Evolutionary conservation across 2,888 invertebrate genomes (phyloP).

Genomic region (Quadroppia sp.): DNA sequence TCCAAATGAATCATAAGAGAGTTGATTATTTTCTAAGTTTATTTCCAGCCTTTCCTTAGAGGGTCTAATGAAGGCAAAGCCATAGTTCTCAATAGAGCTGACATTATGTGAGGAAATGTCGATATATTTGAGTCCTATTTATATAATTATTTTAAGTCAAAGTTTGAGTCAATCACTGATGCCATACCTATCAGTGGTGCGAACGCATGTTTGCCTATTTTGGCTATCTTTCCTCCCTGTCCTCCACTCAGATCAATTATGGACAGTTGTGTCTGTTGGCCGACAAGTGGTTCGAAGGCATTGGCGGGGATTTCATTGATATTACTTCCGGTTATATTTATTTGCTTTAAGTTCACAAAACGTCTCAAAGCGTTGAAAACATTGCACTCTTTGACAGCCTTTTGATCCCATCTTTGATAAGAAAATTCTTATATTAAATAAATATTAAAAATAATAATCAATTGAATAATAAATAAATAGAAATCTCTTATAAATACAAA

Average conservation of each 20-base stretch:
- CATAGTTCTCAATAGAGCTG: background rate
- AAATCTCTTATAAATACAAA: too few relatives aligned
- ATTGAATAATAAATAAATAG: too few relatives aligned
- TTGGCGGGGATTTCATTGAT: conserved; percentile 9
- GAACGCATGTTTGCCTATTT: background rate
- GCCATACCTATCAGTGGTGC: background rate
- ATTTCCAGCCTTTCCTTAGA: background rate
- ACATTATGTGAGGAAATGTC: background rate
- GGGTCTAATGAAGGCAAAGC: background rate
- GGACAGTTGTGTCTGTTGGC: background rate
- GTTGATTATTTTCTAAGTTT: background rate
- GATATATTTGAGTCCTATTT: background rate
- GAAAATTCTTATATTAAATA: too few relatives aligned
- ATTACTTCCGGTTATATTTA: conserved; percentile 6
- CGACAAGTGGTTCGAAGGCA: background rate
- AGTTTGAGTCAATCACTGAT: background rate
- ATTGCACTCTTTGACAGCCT: background rate
- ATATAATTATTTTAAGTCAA: background rate
- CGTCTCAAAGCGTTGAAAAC: background rate
- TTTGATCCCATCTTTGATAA: too few relatives aligned
- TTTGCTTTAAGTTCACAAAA: background rate
- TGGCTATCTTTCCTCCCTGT: background rate
- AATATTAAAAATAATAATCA: too few relatives aligned
- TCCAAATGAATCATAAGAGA: background rate
- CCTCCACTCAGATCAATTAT: conserved; percentile 22